Evolutionary conservation across 2,113 vertebrate genomes (phyloP).

Genomic region (Neolamprologus brichardi): DNA sequence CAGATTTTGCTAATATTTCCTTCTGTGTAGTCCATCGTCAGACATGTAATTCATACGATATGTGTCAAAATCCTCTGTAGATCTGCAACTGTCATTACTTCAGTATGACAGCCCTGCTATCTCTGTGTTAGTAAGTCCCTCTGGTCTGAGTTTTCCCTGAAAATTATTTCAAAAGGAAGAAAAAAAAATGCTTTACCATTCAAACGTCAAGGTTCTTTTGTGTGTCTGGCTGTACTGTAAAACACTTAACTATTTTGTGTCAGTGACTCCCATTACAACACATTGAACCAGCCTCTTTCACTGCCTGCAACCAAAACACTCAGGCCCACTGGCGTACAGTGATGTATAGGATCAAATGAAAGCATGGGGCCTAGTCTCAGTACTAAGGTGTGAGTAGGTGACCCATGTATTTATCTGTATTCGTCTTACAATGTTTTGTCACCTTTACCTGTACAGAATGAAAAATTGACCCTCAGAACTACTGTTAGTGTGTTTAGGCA

Average conservation of each 20-base stretch:
- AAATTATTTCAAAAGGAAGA: constrained; percentile 27
- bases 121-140: constrained; percentile 41
- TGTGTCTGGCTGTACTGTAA: constrained; percentile 39
- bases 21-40: not conserved
- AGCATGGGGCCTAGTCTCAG: not conserved
- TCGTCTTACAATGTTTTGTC: constrained; percentile 10
- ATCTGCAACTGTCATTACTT: not conserved
- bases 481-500: constrained; percentile 21
- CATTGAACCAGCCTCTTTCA: constrained; percentile 63
- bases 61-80: constrained; percentile 30
- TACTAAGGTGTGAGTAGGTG: not conserved
- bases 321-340: constrained; percentile 22
- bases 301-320: constrained; percentile 58
- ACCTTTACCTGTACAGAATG: not conserved
- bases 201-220: constrained; percentile 28
- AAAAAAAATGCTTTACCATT: not conserved
- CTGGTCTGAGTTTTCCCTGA: constrained; percentile 31
- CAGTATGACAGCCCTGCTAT: constrained; percentile 26
- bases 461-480: not conserved
- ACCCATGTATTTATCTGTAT: not conserved
- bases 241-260: constrained; percentile 29
- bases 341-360: not conserved
- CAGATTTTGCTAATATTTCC: not conserved
- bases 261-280: constrained; percentile 39
- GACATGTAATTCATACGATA: not conserved